Evolutionary conservation across 2,888 invertebrate genomes (phyloP).

Genomic region (Boloria selene): DNA sequence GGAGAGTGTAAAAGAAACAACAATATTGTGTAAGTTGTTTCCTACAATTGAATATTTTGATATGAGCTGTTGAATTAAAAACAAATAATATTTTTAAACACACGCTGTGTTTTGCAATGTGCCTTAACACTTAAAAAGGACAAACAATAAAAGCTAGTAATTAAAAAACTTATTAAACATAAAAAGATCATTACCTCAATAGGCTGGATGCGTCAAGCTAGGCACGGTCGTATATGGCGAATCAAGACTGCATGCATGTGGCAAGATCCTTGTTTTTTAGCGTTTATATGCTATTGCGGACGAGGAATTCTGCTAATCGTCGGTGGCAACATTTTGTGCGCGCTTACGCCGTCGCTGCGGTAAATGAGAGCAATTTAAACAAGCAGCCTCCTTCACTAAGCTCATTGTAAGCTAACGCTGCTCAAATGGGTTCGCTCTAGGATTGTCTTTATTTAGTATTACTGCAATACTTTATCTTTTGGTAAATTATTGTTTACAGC

Average conservation of each 20-base stretch:
- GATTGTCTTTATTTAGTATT: slow-evolving; percentile 24
- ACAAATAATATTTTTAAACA: background rate
- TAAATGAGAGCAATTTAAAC: slow-evolving; percentile 77
- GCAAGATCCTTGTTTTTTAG: slow-evolving; percentile 74
- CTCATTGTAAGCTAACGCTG: slow-evolving; percentile 37
- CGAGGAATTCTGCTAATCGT: slow-evolving; percentile 78
- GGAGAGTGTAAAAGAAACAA: no score
- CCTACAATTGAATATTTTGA: no score
- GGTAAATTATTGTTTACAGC: slow-evolving; percentile 1
- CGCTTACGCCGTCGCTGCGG: slow-evolving; percentile 61
- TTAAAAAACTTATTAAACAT: slow-evolving; percentile 44
- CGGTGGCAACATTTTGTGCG: slow-evolving; percentile 72
- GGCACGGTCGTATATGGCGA: slow-evolving; percentile 61
- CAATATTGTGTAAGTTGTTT: no score
- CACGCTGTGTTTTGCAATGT: background rate
- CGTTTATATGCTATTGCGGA: slow-evolving; percentile 73
- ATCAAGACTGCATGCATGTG: slow-evolving; percentile 60
- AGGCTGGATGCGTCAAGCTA: slow-evolving; percentile 50
- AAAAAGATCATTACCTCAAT: slow-evolving; percentile 55
- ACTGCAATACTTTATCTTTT: slow-evolving; percentile 11
- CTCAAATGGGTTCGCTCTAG: slow-evolving; percentile 21
- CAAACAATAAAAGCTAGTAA: slow-evolving; percentile 36
- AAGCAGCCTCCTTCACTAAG: slow-evolving; percentile 43
- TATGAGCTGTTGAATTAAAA: no score
- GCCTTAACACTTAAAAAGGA: slow-evolving; percentile 25